Conservation (phyloP, 1,140 invertebrate genomes). For the Megathymus violae region DNA sequence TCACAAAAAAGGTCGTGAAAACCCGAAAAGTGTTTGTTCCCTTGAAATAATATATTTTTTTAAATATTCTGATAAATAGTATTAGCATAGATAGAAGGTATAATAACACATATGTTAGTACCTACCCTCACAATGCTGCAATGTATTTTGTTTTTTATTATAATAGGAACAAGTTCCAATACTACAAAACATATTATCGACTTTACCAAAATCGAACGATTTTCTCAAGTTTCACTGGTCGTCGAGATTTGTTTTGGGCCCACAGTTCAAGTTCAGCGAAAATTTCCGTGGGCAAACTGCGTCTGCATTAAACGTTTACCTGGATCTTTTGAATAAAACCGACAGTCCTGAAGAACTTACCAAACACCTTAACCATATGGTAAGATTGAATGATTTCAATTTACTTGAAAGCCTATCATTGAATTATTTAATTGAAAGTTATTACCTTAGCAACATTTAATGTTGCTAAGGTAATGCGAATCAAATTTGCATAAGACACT, state of each 20-base stretch:
- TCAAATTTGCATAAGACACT: no score
- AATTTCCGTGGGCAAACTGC: slow-evolving; percentile 39
- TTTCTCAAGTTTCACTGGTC: slow-evolving; percentile 56
- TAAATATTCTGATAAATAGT: no score
- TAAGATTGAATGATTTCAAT: slow-evolving; percentile 42
- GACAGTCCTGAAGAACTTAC: slow-evolving; percentile 44
- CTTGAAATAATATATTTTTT: no score
- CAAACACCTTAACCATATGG: slow-evolving; percentile 52
- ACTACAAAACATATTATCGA: slow-evolving; percentile 45
- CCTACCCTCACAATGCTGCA: no score
- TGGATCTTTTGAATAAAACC: slow-evolving; percentile 47
- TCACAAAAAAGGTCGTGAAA: no score
- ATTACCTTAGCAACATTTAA: no score
- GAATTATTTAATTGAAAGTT: no score
- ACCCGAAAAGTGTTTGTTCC: no score
- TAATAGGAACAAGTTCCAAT: slow-evolving; percentile 53
- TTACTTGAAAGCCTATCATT: no score
- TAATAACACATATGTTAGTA: no score
- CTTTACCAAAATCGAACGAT: slow-evolving; percentile 48
- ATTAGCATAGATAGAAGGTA: no score
- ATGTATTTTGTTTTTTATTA: background rate
- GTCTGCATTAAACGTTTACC: slow-evolving; percentile 41
- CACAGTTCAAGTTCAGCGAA: slow-evolving; percentile 26
- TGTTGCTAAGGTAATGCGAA: no score
- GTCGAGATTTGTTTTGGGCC: slow-evolving; percentile 50